Conservation (phyloP, 2,113 vertebrate species). For the Anoura caudifer region DNA sequence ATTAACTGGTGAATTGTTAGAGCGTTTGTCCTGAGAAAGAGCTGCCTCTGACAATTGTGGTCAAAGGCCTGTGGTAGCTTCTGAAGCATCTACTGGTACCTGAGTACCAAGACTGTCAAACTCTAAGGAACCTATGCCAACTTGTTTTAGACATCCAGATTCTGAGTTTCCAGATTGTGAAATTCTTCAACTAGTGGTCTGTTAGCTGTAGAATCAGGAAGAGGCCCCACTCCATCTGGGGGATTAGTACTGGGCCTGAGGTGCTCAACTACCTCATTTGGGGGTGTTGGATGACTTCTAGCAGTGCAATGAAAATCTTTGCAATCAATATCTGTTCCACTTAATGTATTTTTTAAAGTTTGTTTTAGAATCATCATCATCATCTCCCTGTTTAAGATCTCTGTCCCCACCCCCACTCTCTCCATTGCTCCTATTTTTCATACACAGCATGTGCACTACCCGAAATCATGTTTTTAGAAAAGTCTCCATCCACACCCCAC, state of each 20-base stretch:
- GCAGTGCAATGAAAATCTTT: slow-evolving; percentile 92
- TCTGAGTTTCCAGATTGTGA: slow-evolving; percentile 87
- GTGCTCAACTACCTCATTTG: slow-evolving; percentile 88
- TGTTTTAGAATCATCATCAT: slow-evolving; percentile 87
- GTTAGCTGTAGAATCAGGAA: slow-evolving; percentile 78
- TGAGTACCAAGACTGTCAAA: slow-evolving; percentile 90
- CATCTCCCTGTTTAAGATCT: slow-evolving; percentile 86
- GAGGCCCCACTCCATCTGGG: slow-evolving; percentile 81
- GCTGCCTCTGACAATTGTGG: slow-evolving; percentile 86
- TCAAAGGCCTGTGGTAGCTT: slow-evolving; percentile 86
- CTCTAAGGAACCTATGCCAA: slow-evolving; percentile 88
- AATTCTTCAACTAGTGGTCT: slow-evolving; percentile 87
- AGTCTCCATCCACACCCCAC: slow-evolving; percentile 57
- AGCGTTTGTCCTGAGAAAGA: background rate
- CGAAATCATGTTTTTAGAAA: slow-evolving; percentile 40
- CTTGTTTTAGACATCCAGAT: slow-evolving; percentile 88
- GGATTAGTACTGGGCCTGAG: slow-evolving; percentile 85
- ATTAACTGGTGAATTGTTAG: too few species aligned
- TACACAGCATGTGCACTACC: background rate
- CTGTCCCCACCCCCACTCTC: slow-evolving; percentile 10
- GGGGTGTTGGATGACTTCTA: slow-evolving; percentile 89
- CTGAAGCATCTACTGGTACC: slow-evolving; percentile 89
- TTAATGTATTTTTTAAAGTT: slow-evolving; percentile 83
- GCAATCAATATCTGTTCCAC: slow-evolving; percentile 90
- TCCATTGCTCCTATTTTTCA: background rate